Evolutionary conservation across 2,113 vertebrate species (phyloP).

Genomic region (Chlorodrepanis virens): DNA sequence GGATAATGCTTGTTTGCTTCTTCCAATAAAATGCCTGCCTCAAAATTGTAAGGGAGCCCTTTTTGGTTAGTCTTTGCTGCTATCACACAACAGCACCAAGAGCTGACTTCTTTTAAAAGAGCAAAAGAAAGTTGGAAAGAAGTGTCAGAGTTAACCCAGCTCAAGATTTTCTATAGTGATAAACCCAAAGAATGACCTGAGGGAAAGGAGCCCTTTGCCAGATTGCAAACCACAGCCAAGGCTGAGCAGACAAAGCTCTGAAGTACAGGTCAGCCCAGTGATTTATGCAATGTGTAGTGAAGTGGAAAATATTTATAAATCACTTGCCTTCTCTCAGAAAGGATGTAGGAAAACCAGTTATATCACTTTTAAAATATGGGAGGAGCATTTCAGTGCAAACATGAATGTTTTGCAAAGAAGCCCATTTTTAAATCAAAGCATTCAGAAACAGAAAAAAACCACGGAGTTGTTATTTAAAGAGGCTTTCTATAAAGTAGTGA

Average conservation of each 20-base stretch:
- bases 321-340: neutral
- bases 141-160: neutral
- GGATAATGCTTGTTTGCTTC: neutral
- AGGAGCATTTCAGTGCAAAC: neutral
- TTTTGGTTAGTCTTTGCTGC: neutral
- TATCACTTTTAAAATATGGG: constrained; percentile 8
- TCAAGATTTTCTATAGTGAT: neutral
- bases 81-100: neutral
- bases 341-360: neutral
- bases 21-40: neutral
- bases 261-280: neutral
- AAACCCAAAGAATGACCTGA: neutral
- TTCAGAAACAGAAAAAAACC: neutral
- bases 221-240: neutral
- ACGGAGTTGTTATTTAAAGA: neutral
- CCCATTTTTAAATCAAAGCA: neutral
- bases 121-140: neutral
- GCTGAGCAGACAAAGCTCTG: neutral
- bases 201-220: neutral
- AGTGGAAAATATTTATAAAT: constrained; percentile 33
- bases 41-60: neutral
- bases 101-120: neutral
- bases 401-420: neutral
- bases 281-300: constrained; percentile 9
- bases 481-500: neutral